Evolutionary conservation across 2,113 vertebrate species (phyloP).

Genomic region (Bubo blakistoni): DNA sequence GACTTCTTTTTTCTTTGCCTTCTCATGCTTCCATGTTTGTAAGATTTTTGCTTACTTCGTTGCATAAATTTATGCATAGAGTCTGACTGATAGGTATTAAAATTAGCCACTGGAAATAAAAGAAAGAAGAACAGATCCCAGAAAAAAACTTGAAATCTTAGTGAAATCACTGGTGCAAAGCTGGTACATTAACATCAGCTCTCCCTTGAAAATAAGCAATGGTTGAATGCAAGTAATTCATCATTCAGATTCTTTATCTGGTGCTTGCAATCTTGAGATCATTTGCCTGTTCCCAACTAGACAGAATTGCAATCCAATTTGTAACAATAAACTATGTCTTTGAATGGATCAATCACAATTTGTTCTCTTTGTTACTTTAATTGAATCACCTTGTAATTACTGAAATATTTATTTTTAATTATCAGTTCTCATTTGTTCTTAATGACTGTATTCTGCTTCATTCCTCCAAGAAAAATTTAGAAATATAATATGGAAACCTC

Average conservation of each 20-base stretch:
- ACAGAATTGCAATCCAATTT: constrained; percentile 37
- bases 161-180: background rate
- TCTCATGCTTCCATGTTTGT: background rate
- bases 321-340: constrained; percentile 45
- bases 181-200: background rate
- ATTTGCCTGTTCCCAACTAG: background rate
- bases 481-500: constrained; percentile 28
- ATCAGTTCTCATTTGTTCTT: constrained; percentile 27
- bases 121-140: background rate
- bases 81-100: background rate
- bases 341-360: constrained; percentile 23
- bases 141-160: background rate
- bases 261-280: background rate
- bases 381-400: constrained; percentile 46
- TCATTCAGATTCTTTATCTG: background rate
- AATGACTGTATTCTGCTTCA: constrained; percentile 18
- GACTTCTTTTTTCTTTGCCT: background rate
- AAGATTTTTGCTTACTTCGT: background rate
- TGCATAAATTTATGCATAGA: background rate
- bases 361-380: constrained; percentile 49
- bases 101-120: background rate
- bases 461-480: constrained; percentile 40
- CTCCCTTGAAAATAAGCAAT: constrained; percentile 29
- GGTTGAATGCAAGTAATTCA: background rate
- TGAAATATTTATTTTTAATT: constrained; percentile 28